Conservation (phyloP, 2,888 invertebrate genomes). For the Morpho achilles region DNA sequence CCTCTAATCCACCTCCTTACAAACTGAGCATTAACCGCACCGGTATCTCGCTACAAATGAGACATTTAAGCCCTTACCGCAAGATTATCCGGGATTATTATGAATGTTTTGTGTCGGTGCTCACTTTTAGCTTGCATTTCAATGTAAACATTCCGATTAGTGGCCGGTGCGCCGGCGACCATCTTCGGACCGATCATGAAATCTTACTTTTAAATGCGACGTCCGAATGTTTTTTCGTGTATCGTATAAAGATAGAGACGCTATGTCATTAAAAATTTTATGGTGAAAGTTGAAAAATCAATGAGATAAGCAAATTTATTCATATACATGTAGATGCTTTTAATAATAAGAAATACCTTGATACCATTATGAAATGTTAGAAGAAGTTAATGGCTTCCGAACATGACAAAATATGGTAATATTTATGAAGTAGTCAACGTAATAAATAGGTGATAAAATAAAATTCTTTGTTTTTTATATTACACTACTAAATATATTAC, state of each 20-base stretch:
- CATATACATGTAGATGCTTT: slow-evolving; percentile 28
- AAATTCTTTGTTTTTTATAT: not conserved
- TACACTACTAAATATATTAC: not conserved
- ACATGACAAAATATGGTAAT: slow-evolving; percentile 4
- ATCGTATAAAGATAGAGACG: slow-evolving; percentile 17
- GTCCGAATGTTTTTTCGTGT: slow-evolving; percentile 9
- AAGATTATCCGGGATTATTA: slow-evolving; percentile 64
- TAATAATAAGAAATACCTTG: slow-evolving; percentile 10
- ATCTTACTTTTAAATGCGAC: slow-evolving; percentile 37
- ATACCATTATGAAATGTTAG: slow-evolving; percentile 7
- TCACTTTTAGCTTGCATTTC: slow-evolving; percentile 52
- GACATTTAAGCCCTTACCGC: slow-evolving; percentile 60
- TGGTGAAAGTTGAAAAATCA: slow-evolving; percentile 53
- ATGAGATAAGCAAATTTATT: slow-evolving; percentile 49
- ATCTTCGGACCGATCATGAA: slow-evolving; percentile 32
- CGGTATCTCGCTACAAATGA: slow-evolving; percentile 66
- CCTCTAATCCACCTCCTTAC: slow-evolving; percentile 64
- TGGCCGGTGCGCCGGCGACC: slow-evolving; percentile 28
- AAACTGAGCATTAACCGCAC: slow-evolving; percentile 58
- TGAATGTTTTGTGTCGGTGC: slow-evolving; percentile 57
- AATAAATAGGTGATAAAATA: slow-evolving; percentile 9
- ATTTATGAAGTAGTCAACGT: slow-evolving; percentile 6
- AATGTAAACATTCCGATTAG: slow-evolving; percentile 44
- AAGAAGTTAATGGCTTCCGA: slow-evolving; percentile 13
- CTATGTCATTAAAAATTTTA: slow-evolving; percentile 22